Evolutionary conservation across 2,888 invertebrate species (phyloP), one percentile per base, ranked within the genome.

Genomic region (Buathra laborator): DNA sequence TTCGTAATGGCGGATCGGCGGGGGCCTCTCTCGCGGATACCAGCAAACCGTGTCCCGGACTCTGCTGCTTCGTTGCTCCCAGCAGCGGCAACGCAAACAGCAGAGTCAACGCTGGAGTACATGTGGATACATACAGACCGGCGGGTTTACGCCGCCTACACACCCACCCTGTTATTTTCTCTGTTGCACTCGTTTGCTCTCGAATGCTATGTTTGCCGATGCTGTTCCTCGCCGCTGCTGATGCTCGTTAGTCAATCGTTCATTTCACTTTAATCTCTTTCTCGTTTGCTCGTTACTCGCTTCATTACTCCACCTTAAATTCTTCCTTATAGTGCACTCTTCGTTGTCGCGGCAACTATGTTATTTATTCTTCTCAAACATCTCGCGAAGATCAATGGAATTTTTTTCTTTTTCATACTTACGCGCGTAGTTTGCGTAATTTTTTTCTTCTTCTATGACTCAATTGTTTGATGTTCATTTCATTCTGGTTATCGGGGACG

Each of bases 1-100:
- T 89, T 89, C 88, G 89, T 86, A 89, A 90, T 89, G 90, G 89
- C 89, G 86, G 85, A 84, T 70, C 81, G 71, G 74, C 32, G 37
- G 37, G 37, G 37, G 37, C 37, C 37, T 68, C 84, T 78, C 74
- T 77, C 72, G 62, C 64, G 77, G 84, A 76, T 76, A 67, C 67
- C 68, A 59, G 48, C 75, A 44, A 70, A 68, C 72, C 72, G 32
- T 79, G 68, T 9, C 9, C 74, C 79, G 56, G 68, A 77, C 84
- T 71, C 53, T 14, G 29, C 32, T 16, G 29, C 9, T 9, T 37
- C 59, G 48, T 71, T 48, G 48, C 79, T 81, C 83, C n/a, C 77
- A 85, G 76, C 62, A 64, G 53, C 70, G 64, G 32, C 24, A 72
- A 16, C 62, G 48, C 16, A 43, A 70, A 37, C 48, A 37, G 37